Base-by-base conservation (phyloP, 2,888 invertebrate species). In the Bruchidius siliquastri region DNA sequence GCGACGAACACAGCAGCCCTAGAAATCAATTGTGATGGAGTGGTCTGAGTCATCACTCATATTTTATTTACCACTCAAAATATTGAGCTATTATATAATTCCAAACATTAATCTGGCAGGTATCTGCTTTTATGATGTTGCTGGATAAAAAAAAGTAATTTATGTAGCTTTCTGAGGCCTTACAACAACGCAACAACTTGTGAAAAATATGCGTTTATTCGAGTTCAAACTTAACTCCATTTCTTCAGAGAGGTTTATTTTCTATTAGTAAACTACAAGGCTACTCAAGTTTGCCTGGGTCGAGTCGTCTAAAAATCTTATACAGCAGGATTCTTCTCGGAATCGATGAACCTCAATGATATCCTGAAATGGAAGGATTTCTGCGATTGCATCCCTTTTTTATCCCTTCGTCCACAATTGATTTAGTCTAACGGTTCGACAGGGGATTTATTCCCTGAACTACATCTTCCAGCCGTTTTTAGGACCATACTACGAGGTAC, bases 341-440 rank as follows among this genome's bases (percentile, higher is more conserved):
- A 49, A 49, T 49, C 49, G 49, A 49, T 18, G 49, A 49, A 49
- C 49, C 49, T 49, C 49, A 49, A 49, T 49, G 49, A 49, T 49
- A 49, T 49, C 49, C 49, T 49, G 49, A 49, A 49, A 49, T 49
- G 49, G 49, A 49, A 49, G 49, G 78, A 77, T 77, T 77, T 77
- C 77, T 76, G 79, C 78, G 77, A 49, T 49, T 49, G 69, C 79
- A 76, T 77, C 76, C 49, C 78, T 79, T 77, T 78, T 79, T 78
- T 79, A 79, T 77, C 77, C 80, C 79, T 80, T 81, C 80, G 82
- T 79, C 78, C 78, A 76, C 83, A 82, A 85, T 85, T 84, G 84
- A 84, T 84, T 84, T 82, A 83, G 81, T 82, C 78, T 79, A 77
- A 80, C 79, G 81, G 81, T 80, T 82, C 82, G 81, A 77, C 78